Evolutionary conservation across 2,888 invertebrate species (phyloP).

Genomic region (Ochropacha duplaris): DNA sequence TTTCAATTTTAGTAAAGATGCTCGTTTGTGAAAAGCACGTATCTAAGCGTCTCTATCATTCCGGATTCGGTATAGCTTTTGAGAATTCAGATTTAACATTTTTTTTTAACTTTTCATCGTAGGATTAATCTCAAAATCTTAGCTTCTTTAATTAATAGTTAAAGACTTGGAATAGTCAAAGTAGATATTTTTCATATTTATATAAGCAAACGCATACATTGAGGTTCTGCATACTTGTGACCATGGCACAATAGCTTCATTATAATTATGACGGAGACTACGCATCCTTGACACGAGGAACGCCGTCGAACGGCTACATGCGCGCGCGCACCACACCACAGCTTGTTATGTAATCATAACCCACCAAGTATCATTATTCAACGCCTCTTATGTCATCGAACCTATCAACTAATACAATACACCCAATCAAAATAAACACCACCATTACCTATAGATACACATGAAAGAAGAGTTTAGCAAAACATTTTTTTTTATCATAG

Average conservation of each 20-base stretch:
- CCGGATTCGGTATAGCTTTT: too few relatives aligned
- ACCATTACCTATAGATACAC: background rate
- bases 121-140: too few relatives aligned
- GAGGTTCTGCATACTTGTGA: conserved; percentile 35
- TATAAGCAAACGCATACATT: conserved; percentile 4
- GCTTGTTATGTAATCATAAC: conserved; percentile 67
- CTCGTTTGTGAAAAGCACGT: background rate
- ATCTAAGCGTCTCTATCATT: too few relatives aligned
- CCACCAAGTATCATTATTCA: conserved; percentile 53
- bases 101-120: too few relatives aligned
- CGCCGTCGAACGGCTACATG: conserved; percentile 37
- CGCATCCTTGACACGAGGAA: conserved; percentile 73
- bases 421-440: conserved; percentile 21
- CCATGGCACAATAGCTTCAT: conserved; percentile 64
- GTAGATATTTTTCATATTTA: conserved; percentile 2
- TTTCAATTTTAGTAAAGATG: too few relatives aligned
- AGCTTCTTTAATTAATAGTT: too few relatives aligned
- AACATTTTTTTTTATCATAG: background rate
- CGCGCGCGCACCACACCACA: conserved; percentile 38
- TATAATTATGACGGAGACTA: conserved; percentile 52
- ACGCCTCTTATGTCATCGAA: conserved; percentile 51
- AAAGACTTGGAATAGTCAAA: too few relatives aligned
- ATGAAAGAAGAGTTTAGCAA: background rate
- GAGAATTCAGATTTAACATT: too few relatives aligned
- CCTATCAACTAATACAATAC: conserved; percentile 33